Base-by-base conservation (phyloP, 2,113 vertebrate species). In the Gallinago media region DNA sequence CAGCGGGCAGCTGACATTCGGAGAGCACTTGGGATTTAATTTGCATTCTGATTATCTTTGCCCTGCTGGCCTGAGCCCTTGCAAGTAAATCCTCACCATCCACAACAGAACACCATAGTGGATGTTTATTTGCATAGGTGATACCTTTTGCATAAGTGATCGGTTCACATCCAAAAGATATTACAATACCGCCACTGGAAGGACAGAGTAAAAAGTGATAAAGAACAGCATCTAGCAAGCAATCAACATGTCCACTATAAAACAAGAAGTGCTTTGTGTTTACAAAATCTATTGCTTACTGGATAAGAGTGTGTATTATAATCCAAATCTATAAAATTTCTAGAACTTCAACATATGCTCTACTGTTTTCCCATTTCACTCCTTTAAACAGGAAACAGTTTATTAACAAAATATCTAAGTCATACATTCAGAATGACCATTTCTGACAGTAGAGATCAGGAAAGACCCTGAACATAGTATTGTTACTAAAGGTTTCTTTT, bases 1-100 rank as follows among this genome's bases (percentile, higher is more conserved):
- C 93, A 49, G 70, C 38, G 76, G 79, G 68, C 96, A 92, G 93
- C 94, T 79, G 93, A 89, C 75, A n/a, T n/a, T n/a, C n/a, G n/a
- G n/a, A n/a, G n/a, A n/a, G n/a, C n/a, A n/a, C n/a, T n/a, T n/a
- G n/a, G n/a, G n/a, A n/a, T n/a, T n/a, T n/a, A n/a, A n/a, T n/a
- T n/a, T n/a, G n/a, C n/a, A n/a, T n/a, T n/a, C n/a, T n/a, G n/a
- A n/a, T n/a, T n/a, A n/a, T n/a, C n/a, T n/a, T n/a, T n/a, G n/a
- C n/a, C n/a, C n/a, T n/a, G n/a, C n/a, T n/a, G n/a, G n/a, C n/a
- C n/a, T n/a, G n/a, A n/a, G n/a, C n/a, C n/a, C n/a, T n/a, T n/a
- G n/a, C n/a, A n/a, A n/a, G n/a, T n/a, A n/a, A n/a, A n/a, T n/a
- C n/a, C n/a, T n/a, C n/a, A n/a, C n/a, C n/a, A n/a, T 83, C 72